Conservation (phyloP, 2,888 invertebrate species). For the Hymenopus coronatus region DNA sequence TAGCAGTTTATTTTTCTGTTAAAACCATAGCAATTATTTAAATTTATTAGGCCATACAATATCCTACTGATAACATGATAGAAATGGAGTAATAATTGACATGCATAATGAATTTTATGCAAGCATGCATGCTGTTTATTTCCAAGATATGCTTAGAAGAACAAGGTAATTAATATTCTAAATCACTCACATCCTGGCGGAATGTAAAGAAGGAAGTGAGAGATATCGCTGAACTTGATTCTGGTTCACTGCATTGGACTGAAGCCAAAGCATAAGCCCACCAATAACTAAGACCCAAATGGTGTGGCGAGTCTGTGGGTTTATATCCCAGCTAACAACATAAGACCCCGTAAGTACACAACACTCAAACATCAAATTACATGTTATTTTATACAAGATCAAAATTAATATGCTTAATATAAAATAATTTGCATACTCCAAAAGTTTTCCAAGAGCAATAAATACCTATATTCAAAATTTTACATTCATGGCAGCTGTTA, state of each 20-base stretch:
- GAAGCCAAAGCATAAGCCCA: conserved; percentile 19
- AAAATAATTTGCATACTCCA: not conserved
- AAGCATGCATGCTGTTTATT: too few species aligned
- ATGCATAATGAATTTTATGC: too few species aligned
- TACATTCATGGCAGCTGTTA: too few species aligned
- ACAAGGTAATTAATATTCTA: not conserved
- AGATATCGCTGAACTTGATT: conserved; percentile 32
- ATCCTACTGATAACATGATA: too few species aligned
- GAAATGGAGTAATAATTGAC: too few species aligned
- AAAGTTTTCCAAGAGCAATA: not conserved
- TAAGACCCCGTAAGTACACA: not conserved
- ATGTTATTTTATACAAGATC: not conserved
- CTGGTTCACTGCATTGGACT: conserved; percentile 31
- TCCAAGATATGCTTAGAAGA: too few species aligned
- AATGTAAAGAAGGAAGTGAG: conserved; percentile 23
- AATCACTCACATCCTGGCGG: conserved; percentile 25
- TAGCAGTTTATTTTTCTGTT: too few species aligned
- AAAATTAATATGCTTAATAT: not conserved
- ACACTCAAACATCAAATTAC: not conserved
- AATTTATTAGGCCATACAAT: too few species aligned
- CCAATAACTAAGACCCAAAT: conserved; percentile 31
- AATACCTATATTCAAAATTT: too few species aligned
- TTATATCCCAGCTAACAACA: conserved; percentile 32
- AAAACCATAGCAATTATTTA: too few species aligned
- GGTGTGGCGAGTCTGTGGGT: conserved; percentile 43